Conservation (phyloP, 2,113 vertebrate species). For the Centropus bengalensis region DNA sequence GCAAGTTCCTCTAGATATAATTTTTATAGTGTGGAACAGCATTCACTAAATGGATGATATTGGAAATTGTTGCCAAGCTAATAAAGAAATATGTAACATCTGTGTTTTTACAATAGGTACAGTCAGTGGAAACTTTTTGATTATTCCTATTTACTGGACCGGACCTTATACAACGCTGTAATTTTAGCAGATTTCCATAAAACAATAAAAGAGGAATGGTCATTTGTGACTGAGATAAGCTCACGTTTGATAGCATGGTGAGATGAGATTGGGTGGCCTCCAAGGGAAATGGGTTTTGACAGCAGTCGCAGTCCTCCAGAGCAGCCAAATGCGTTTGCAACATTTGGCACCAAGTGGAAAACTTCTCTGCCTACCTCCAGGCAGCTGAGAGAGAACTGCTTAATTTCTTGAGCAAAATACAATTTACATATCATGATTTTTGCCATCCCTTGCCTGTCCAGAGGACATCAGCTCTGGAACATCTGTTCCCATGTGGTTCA, state of each 20-base stretch:
- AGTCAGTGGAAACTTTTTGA: not conserved
- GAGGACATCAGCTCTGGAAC: not conserved
- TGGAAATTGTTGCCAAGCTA: not conserved
- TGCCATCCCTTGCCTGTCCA: not conserved
- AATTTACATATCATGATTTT: not conserved
- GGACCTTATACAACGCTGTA: not conserved
- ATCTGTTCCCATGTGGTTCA: not conserved
- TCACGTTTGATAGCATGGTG: not conserved
- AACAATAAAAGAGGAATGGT: not conserved
- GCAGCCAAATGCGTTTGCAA: not conserved
- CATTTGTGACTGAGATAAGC: constrained; percentile 31
- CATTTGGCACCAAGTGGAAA: constrained; percentile 8
- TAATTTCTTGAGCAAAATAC: not conserved
- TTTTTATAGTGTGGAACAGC: not conserved
- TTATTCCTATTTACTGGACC: not conserved
- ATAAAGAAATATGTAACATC: not conserved
- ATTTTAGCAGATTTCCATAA: not conserved
- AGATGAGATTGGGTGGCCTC: constrained; percentile 17
- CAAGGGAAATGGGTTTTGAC: constrained; percentile 4
- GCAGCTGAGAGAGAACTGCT: not conserved
- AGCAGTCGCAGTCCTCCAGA: not conserved
- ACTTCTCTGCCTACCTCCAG: not conserved
- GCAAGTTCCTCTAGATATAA: not conserved
- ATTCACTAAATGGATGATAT: not conserved
- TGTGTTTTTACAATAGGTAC: not conserved